phyloP scores from a whole-genome alignment of 2,888 invertebrate genomes.

The Tuta absoluta region DNA sequence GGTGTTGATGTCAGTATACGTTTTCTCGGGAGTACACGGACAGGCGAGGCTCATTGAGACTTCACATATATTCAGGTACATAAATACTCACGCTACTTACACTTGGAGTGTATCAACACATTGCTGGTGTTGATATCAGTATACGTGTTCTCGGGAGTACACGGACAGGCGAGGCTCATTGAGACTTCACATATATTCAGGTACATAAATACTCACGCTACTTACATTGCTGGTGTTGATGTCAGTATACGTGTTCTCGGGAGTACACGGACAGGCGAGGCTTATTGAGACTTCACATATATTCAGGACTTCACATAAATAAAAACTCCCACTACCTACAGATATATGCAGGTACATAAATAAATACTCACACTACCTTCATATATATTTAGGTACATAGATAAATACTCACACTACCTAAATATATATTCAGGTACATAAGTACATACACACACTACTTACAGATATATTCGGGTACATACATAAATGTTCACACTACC shows the following conservation, averaged over 20 bases:
- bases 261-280: slow-evolving; percentile 75
- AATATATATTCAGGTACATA: slow-evolving; percentile 84
- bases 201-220: slow-evolving; percentile 71
- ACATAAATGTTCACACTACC: too few species aligned
- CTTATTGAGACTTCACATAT: too few species aligned
- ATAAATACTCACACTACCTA: slow-evolving; percentile 81
- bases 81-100: slow-evolving; percentile 82
- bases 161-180: slow-evolving; percentile 54
- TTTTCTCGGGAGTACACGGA: slow-evolving; percentile 86
- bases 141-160: slow-evolving; percentile 89
- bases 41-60: slow-evolving; percentile 41
- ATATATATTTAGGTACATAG: slow-evolving; percentile 40
- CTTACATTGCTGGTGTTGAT: slow-evolving; percentile 90
- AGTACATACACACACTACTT: neutral
- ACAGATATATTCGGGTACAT: too few species aligned
- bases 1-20: slow-evolving; percentile 93
- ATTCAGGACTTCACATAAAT: too few species aligned
- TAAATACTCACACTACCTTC: too few species aligned
- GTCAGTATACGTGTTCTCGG: slow-evolving; percentile 92
- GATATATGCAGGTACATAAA: too few species aligned
- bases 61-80: too few species aligned
- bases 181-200: too few species aligned
- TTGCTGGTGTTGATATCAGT: slow-evolving; percentile 93
- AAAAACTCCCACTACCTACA: too few species aligned
- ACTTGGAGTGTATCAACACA: slow-evolving; percentile 93